Conservation (phyloP, 2,113 vertebrate genomes). For the Mugil cephalus region DNA sequence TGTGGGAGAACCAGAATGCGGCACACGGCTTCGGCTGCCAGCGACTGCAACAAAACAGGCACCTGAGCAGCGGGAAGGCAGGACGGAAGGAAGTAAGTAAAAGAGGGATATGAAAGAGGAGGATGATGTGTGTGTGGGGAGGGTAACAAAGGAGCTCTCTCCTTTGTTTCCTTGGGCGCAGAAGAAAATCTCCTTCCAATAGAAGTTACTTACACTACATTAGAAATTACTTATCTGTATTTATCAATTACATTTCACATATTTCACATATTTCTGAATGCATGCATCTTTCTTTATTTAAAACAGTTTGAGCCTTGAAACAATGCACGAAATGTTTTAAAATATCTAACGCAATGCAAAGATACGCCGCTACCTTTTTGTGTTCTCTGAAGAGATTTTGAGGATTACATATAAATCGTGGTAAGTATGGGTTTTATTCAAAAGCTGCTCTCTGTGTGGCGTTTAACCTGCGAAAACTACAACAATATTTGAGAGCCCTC, state of each 20-base stretch:
- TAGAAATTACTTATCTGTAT: background rate
- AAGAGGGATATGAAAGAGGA: constrained; percentile 36
- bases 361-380: background rate
- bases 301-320: fast-evolving
- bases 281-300: too few species aligned
- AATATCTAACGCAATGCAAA: background rate
- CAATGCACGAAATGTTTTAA: background rate
- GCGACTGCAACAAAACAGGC: constrained; percentile 56
- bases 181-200: constrained; percentile 8
- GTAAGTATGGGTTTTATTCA: constrained; percentile 42
- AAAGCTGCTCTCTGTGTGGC: constrained; percentile 22
- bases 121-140: background rate
- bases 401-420: constrained; percentile 30
- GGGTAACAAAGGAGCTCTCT: constrained; percentile 14
- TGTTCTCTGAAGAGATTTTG: constrained; percentile 24
- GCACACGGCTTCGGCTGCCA: constrained; percentile 25
- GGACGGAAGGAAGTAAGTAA: constrained; percentile 54
- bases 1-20: constrained; percentile 46
- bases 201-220: background rate
- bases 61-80: constrained; percentile 62
- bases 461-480: constrained; percentile 25
- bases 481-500: constrained; percentile 38
- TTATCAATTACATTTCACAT: background rate
- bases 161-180: constrained; percentile 2
- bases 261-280: too few species aligned